A percentile compares a stretch with the other conserved stretches of the same genome.
Evolutionary conservation across 2,797 vertebrate genomes (phyloP).

Genomic region (Cryptoblepharus egeriae): DNA sequence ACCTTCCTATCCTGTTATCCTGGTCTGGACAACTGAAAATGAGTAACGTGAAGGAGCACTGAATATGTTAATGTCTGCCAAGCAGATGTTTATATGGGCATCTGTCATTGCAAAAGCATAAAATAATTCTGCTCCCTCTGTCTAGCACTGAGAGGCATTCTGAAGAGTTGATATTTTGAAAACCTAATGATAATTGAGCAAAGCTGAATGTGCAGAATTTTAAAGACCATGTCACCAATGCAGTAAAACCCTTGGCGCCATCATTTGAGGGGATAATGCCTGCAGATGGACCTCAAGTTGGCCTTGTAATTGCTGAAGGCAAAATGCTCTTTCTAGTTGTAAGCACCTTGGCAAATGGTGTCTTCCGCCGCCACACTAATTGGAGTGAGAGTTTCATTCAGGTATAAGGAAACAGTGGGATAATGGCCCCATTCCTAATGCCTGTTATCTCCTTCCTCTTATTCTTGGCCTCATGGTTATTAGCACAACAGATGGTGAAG

Average conservation of each 20-base stretch:
- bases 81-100: not conserved
- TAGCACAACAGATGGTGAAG: conserved; percentile 43
- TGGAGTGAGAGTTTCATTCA: conserved; percentile 28
- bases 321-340: not conserved
- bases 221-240: conserved; percentile 5
- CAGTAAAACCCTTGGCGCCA: not conserved
- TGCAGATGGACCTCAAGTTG: not conserved
- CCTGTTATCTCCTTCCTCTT: conserved; percentile 13
- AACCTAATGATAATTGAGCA: not conserved
- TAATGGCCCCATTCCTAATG: conserved; percentile 23
- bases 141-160: rapidly evolving
- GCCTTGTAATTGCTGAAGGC: conserved; percentile 1
- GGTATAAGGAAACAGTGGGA: not conserved
- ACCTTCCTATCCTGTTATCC: not conserved
- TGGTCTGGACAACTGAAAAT: not conserved
- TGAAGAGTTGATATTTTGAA: not conserved
- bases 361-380: conserved; percentile 26
- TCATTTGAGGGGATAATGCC: not conserved
- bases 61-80: not conserved
- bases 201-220: not conserved
- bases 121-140: not conserved
- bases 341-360: not conserved
- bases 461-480: conserved; percentile 17
- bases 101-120: not conserved
- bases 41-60: not conserved